A percentile compares a stretch with the other conserved stretches of the same genome.
Conservation (phyloP, 2,113 vertebrate genomes). For the Rynchops niger region DNA sequence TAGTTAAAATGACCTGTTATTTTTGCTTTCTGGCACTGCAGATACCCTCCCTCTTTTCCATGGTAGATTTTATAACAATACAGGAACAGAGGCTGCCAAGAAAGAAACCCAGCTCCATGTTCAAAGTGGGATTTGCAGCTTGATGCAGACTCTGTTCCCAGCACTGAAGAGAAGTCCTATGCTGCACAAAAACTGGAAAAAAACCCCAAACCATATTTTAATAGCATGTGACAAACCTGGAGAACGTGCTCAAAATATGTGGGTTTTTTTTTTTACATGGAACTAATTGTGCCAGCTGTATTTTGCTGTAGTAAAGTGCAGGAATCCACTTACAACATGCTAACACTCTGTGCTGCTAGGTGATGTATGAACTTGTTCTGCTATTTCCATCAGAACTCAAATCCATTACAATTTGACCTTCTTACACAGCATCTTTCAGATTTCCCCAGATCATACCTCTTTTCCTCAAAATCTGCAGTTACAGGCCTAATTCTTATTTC, state of each 20-base stretch:
- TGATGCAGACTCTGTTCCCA: not conserved
- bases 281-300: not conserved
- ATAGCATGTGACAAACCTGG: not conserved
- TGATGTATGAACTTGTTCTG: not conserved
- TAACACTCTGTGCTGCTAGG: not conserved
- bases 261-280: not conserved
- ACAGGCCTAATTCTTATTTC: not conserved
- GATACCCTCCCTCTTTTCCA: not conserved
- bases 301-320: not conserved
- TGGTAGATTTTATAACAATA: not conserved
- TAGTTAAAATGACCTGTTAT: conserved; percentile 2
- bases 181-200: not conserved
- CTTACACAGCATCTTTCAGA: not conserved
- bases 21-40: conserved; percentile 4
- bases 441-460: not conserved
- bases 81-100: not conserved
- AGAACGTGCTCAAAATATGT: not conserved
- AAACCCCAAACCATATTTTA: not conserved
- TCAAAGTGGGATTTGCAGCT: not conserved
- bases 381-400: not conserved
- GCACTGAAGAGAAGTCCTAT: not conserved
- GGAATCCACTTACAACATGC: not conserved
- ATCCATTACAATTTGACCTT: not conserved
- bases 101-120: not conserved
- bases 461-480: not conserved